These are phyloP conservation scores for Hemibagrus guttatus DNA, from an alignment of 2,797 vertebrate genomes.

Conservation along the genomic window DNA sequence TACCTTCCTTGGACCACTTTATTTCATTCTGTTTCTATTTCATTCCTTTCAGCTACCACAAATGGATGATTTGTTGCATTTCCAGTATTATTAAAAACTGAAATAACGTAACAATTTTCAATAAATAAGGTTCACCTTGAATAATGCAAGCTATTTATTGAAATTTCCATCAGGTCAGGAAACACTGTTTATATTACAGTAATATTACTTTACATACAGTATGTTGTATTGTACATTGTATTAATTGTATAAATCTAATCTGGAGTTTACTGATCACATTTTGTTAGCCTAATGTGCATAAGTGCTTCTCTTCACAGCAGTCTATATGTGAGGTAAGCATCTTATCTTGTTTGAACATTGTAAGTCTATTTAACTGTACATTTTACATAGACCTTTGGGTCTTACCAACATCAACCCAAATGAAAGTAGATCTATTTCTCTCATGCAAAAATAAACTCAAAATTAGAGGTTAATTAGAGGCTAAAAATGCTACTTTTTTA, in stretches of 20 bases:
- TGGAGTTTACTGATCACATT: not conserved
- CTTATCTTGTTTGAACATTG: not conserved
- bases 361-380: not conserved
- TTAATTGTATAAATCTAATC: not conserved
- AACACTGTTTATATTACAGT: not conserved
- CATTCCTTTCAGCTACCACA: not conserved
- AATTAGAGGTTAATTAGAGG: too few relatives aligned
- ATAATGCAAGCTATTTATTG: not conserved
- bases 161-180: not conserved
- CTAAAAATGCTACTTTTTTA: not conserved
- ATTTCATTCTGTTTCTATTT: not conserved
- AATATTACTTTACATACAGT: not conserved
- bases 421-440: not conserved
- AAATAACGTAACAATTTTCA: not conserved
- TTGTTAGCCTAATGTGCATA: not conserved
- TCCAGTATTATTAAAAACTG: not conserved
- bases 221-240: not conserved
- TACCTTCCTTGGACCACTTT: too few relatives aligned
- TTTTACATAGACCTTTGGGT: not conserved
- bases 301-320: not conserved
- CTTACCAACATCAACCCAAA: not conserved
- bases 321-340: not conserved
- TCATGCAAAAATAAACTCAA: too few relatives aligned
- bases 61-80: not conserved
- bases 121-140: not conserved